These are phyloP conservation scores for Cyclophora albipunctata DNA, from an alignment of 2,888 invertebrate genomes.

Conservation along the genomic window DNA sequence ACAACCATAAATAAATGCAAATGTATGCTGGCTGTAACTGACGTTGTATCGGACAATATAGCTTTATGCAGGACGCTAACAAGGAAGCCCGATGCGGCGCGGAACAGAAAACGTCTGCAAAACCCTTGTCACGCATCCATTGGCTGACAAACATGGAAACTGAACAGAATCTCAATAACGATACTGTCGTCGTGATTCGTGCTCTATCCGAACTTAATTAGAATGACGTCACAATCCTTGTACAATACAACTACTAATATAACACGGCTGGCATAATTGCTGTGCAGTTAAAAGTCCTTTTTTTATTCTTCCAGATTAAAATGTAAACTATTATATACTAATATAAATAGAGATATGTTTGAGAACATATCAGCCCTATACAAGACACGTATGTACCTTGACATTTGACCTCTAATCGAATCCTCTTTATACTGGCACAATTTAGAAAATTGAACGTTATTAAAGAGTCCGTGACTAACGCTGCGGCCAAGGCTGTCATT, in stretches of 20 bases:
- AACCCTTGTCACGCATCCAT: conserved; percentile 20
- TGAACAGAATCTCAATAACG: conserved; percentile 12
- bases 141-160: conserved; percentile 11
- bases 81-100: conserved; percentile 27
- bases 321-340: background rate
- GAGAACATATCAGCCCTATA: conserved; percentile 2
- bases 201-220: too few relatives aligned
- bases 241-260: too few relatives aligned
- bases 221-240: too few relatives aligned
- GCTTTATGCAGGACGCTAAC: conserved; percentile 26
- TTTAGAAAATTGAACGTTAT: too few relatives aligned
- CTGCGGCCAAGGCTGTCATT: conserved; percentile 16
- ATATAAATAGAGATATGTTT: background rate
- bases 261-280: too few relatives aligned
- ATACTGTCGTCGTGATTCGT: conserved; percentile 1
- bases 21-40: conserved; percentile 26
- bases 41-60: conserved; percentile 25
- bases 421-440: too few relatives aligned
- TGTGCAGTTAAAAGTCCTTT: too few relatives aligned
- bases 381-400: background rate
- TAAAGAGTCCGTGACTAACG: background rate
- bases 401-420: too few relatives aligned
- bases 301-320: too few relatives aligned
- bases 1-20: conserved; percentile 31
- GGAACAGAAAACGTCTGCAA: conserved; percentile 21